Base-by-base conservation (phyloP, 2,888 invertebrate species). In the Spilarctia lutea region DNA sequence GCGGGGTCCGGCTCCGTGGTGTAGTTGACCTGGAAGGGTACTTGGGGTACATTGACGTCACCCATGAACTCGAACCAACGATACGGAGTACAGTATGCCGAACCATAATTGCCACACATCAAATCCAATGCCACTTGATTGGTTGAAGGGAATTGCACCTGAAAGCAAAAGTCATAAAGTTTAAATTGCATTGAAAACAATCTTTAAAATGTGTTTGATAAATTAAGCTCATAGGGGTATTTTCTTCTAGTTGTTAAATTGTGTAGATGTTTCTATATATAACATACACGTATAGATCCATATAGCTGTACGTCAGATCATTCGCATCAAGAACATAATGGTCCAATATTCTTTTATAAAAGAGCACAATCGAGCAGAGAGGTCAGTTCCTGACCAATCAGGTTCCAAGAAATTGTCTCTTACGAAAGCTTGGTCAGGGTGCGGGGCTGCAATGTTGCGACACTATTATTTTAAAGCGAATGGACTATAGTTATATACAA, bases 21-120 rank as follows among this genome's bases (percentile, higher is more conserved):
- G 88, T 98, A 98, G 82, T 96, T 97, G 78, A 98, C 98, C 94
- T 97, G 97, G 94, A 98, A 98, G 65, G 98, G 98, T 85, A 97
- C 97, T 87, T 93, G 97, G 0, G 90, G 83, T 81, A 96, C 97
- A 7, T 18, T 39, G 10, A 92, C 93, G 87, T 97, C 96, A 0
- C 98, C 98, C 97, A 98, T 97, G 89, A 52, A 56, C 56, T 66
- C 86, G 92, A 97, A 98, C 98, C 97, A 98, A 81, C 96, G 96
- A 72, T 95, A 90, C 0, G 98, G 95, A 18, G 97, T 96, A 89
- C 99, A 99, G 81, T 97, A 96, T 30, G 96, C 96, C 0, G 98
- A 97, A 2, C 97, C 97, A 94, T 97, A 97, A 2, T 92, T 89
- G 0, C 98, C 98, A 91, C 99, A 99, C 97, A 99, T 97, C 11